A percentile compares a stretch with the other conserved stretches of the same genome.
These are phyloP conservation scores for Nemoura dubitans DNA, from an alignment of 2,888 invertebrate genomes.

Conservation along the genomic window DNA sequence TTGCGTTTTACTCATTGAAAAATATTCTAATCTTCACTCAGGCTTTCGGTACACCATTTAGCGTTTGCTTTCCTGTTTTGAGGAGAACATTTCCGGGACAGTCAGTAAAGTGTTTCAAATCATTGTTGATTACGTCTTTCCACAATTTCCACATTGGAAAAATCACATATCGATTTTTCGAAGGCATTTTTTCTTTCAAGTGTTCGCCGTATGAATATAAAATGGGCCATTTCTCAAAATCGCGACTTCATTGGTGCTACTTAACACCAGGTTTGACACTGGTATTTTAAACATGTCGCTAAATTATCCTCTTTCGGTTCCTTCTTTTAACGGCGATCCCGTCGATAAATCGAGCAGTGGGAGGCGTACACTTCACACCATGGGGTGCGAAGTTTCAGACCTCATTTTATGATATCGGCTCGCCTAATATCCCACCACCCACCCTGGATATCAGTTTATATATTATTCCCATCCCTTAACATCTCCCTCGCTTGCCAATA, in stretches of 20 bases:
- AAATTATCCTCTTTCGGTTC: slow-evolving; percentile 19
- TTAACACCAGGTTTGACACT: slow-evolving; percentile 28
- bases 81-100: no score
- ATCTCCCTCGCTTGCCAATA: background rate
- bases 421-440: slow-evolving; percentile 36
- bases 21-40: background rate
- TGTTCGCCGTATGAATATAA: background rate
- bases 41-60: background rate
- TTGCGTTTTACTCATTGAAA: slow-evolving; percentile 33
- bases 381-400: slow-evolving; percentile 14
- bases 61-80: background rate
- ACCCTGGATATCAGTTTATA: background rate
- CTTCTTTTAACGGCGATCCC: slow-evolving; percentile 26
- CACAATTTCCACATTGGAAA: background rate
- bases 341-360: slow-evolving; percentile 23
- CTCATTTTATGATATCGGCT: slow-evolving; percentile 38
- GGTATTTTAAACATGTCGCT: slow-evolving; percentile 23
- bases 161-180: background rate
- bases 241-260: slow-evolving; percentile 28
- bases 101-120: no score
- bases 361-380: slow-evolving; percentile 1
- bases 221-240: background rate
- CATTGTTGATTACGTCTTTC: no score
- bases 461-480: slow-evolving; percentile 8
- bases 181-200: background rate